Conservation (phyloP, 1,140 invertebrate species). For the Metaphire vulgaris region DNA sequence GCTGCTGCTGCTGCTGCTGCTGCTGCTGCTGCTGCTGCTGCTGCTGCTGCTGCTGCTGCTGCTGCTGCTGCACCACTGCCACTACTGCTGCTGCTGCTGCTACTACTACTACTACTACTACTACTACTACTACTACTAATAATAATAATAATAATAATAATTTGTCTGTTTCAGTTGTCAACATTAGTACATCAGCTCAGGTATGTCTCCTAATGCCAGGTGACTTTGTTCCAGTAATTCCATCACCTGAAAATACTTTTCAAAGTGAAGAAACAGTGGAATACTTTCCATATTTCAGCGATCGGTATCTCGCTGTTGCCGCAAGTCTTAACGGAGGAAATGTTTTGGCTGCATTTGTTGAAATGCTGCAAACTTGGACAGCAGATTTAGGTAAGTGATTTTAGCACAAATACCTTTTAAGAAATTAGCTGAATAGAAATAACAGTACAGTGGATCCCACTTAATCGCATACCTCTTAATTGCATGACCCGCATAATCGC, state of each 20-base stretch:
- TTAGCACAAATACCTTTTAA: too few relatives aligned
- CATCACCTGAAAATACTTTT: slow-evolving; percentile 13
- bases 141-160: too few relatives aligned
- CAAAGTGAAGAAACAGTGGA: slow-evolving; percentile 55
- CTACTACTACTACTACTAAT: too few relatives aligned
- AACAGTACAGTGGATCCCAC: too few relatives aligned
- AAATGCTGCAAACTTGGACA: slow-evolving; percentile 74
- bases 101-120: too few relatives aligned
- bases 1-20: slow-evolving; percentile 8
- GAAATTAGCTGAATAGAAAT: too few relatives aligned
- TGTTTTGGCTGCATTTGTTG: slow-evolving; percentile 71
- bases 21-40: slow-evolving; percentile 8
- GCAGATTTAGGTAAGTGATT: slow-evolving; percentile 60
- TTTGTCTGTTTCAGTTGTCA: slow-evolving; percentile 61
- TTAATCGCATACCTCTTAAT: background rate
- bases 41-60: too few relatives aligned
- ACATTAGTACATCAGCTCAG: slow-evolving; percentile 82
- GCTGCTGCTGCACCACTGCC: too few relatives aligned
- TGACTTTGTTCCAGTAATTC: slow-evolving; percentile 32
- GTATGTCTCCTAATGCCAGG: slow-evolving; percentile 63
- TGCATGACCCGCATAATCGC: background rate
- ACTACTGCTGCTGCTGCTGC: slow-evolving; percentile 8
- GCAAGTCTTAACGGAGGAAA: slow-evolving; percentile 84
- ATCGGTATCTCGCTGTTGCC: slow-evolving; percentile 69
- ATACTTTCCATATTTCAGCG: slow-evolving; percentile 72